Evolutionary conservation across 2,113 vertebrate genomes (phyloP), one percentile per base, ranked within the genome.

Genomic region (Lepus americanus): DNA sequence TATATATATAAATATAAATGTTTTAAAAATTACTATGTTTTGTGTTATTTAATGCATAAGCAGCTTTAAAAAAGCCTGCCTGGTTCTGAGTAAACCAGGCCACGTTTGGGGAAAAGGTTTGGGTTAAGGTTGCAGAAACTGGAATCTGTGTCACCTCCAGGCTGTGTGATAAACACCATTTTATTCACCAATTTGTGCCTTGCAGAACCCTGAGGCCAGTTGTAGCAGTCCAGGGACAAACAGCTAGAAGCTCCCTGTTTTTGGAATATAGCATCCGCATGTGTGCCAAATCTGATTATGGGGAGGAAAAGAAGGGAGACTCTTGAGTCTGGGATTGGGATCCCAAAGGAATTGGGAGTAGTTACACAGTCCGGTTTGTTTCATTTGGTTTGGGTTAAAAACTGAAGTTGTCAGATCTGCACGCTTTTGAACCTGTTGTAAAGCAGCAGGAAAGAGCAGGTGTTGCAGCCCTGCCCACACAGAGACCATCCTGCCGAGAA

Each of bases 1-100:
- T 98, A 98, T 98, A 98, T 98, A 98, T 98, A 98, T 98, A 98
- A 98, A 98, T 98, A 98, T 98, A 98, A 98, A 98, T 98, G 98
- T 98, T 97, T 97, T 95, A 93, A 98, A 98, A 98, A 97, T 67
- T 88, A 49, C 44, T 29, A 80, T 81, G 91, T n/a, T n/a, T 93
- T 25, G 76, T 94, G 76, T 98, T 74, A 59, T 97, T 95, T 89
- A 44, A 92, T 88, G 33, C n/a, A 27, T 6, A 14, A 69, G 27
- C 55, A 67, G 31, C 29, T 84, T 76, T 39, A 39, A 39, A n/a
- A 70, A 84, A 74, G 33, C 31, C 73, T 87, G 51, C 27, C 74
- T 61, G 70, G 3, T 85, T 78, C 20, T 36, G 22, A 31, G 73
- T 59, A n/a, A 69, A 66, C 67, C 73, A 39, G 49, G 73, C 14